Evolutionary conservation across 2,113 vertebrate species (phyloP).

Genomic region (Catagonus wagneri): DNA sequence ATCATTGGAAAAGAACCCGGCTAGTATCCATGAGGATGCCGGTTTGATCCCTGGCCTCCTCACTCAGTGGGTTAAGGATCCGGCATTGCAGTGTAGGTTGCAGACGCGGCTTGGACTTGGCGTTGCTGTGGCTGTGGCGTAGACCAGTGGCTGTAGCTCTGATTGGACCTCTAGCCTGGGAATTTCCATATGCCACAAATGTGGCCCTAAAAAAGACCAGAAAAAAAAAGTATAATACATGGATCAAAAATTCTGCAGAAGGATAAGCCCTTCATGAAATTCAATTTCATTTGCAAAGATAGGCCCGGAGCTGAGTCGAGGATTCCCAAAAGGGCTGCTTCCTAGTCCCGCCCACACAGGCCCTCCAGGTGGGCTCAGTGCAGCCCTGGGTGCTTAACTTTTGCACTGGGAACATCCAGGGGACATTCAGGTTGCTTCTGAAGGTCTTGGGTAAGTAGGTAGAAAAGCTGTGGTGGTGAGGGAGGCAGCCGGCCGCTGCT

Average conservation of each 20-base stretch:
- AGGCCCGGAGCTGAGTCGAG: background rate
- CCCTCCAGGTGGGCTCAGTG: background rate
- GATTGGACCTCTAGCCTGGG: too few species aligned
- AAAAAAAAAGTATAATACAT: background rate
- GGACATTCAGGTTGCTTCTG: background rate
- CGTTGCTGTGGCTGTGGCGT: too few species aligned
- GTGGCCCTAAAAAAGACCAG: too few species aligned
- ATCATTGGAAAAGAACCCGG: too few species aligned
- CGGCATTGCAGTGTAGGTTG: too few species aligned
- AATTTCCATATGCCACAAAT: too few species aligned
- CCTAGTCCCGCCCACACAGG: background rate
- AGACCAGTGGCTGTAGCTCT: too few species aligned
- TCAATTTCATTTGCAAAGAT: background rate
- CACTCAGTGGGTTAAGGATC: too few species aligned
- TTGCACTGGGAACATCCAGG: background rate
- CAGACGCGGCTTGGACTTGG: too few species aligned
- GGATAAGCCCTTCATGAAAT: background rate
- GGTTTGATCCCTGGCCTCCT: too few species aligned
- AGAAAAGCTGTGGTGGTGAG: background rate
- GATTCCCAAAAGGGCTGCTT: background rate
- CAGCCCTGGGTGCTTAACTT: background rate
- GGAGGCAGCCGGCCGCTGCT: background rate
- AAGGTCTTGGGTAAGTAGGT: background rate
- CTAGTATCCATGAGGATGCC: too few species aligned
- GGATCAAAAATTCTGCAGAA: background rate